Conservation (phyloP, 2,797 vertebrate genomes). For the Dendrocincla fuliginosa region DNA sequence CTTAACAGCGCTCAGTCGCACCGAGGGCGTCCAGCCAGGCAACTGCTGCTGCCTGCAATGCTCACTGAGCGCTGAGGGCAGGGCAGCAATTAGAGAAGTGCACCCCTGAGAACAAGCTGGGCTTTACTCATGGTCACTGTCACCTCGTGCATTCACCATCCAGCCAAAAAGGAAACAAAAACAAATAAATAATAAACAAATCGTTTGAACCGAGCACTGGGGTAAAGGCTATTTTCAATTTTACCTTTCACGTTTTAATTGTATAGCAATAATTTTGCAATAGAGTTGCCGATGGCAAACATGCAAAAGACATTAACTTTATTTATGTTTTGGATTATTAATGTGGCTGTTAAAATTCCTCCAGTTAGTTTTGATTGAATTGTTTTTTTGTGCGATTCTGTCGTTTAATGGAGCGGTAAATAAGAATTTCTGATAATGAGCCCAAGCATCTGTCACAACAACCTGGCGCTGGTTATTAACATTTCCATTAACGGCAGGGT, state of each 20-base stretch:
- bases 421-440: slow-evolving; percentile 88
- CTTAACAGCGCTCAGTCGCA: fast-evolving
- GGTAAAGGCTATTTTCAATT: slow-evolving; percentile 43
- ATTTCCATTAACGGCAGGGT: slow-evolving; percentile 83
- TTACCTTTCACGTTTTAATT: slow-evolving; percentile 70
- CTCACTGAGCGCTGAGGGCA: not conserved
- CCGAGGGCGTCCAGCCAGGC: not conserved
- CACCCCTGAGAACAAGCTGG: not conserved
- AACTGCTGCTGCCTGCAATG: not conserved
- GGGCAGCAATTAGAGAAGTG: not conserved
- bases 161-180: not conserved
- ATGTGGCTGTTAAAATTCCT: slow-evolving; percentile 80
- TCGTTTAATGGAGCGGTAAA: slow-evolving; percentile 88
- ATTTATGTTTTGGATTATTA: slow-evolving; percentile 82
- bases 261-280: slow-evolving; percentile 63
- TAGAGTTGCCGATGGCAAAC: slow-evolving; percentile 69
- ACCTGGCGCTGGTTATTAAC: slow-evolving; percentile 84
- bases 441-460: slow-evolving; percentile 83
- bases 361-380: slow-evolving; percentile 84
- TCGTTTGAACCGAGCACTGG: not conserved
- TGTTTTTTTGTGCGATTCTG: slow-evolving; percentile 79
- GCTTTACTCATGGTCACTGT: not conserved
- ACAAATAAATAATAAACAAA: not conserved
- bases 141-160: not conserved
- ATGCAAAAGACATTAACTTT: slow-evolving; percentile 77